These are phyloP conservation scores for Eremobia ochroleuca DNA, from an alignment of 2,888 invertebrate species.

Conservation along the genomic window DNA sequence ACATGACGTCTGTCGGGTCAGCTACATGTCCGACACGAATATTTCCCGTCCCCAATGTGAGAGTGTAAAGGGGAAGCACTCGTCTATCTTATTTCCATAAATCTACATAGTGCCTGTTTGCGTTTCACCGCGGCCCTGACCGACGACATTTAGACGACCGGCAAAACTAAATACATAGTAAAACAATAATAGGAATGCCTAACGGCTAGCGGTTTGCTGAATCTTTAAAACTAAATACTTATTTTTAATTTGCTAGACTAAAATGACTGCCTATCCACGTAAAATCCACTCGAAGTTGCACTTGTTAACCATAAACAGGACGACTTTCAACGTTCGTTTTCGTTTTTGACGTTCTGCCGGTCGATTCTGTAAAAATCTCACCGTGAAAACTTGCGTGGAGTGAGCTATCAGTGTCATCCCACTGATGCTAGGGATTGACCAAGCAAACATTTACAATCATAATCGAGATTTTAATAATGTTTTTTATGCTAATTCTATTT, in stretches of 20 bases:
- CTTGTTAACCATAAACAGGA: no score
- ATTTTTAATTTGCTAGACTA: background rate
- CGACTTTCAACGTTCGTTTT: no score
- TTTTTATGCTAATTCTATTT: no score
- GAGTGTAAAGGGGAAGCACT: background rate
- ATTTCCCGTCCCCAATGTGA: background rate
- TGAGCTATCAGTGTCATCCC: no score
- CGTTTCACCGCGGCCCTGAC: slow-evolving; percentile 11
- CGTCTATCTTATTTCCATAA: slow-evolving; percentile 28
- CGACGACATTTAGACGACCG: slow-evolving; percentile 6
- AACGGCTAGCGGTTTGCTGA: background rate
- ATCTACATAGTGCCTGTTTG: slow-evolving; percentile 25
- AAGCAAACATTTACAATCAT: no score
- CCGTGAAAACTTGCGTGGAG: no score
- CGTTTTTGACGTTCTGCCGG: background rate
- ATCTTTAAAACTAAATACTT: background rate
- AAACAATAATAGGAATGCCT: slow-evolving; percentile 26
- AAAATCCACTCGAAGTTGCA: no score
- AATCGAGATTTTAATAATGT: no score
- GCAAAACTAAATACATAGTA: slow-evolving; percentile 24
- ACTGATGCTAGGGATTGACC: no score
- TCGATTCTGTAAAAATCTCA: no score
- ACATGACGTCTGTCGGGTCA: background rate
- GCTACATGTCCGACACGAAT: background rate
- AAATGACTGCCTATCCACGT: background rate